These are phyloP conservation scores for Lapara coniferarum DNA, from an alignment of 2,888 invertebrate genomes.

Conservation along the genomic window DNA sequence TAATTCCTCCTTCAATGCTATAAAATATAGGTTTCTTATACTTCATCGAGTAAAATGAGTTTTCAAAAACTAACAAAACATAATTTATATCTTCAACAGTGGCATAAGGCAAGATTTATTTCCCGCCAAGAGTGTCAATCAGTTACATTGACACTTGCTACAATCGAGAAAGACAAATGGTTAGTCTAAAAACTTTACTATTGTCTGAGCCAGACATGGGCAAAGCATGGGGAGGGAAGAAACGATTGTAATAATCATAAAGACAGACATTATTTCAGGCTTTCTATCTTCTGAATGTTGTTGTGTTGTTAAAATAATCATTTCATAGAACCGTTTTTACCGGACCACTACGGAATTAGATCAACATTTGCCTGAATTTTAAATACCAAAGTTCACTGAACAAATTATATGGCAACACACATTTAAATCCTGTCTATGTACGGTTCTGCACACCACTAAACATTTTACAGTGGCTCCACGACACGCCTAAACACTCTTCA, in stretches of 20 bases:
- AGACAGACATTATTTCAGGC: too few species aligned
- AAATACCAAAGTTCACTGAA: neutral
- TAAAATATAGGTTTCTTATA: neutral
- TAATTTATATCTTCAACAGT: neutral
- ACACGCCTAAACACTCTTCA: conserved; percentile 10
- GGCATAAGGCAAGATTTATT: neutral
- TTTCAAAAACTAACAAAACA: neutral
- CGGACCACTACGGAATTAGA: too few species aligned
- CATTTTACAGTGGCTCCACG: neutral
- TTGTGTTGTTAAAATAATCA: too few species aligned
- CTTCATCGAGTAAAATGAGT: neutral
- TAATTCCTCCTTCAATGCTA: too few species aligned
- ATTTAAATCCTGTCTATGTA: neutral
- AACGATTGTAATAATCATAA: neutral
- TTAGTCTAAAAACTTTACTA: neutral
- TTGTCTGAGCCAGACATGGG: neutral
- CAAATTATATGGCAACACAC: neutral
- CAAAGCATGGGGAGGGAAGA: neutral
- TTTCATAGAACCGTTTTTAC: too few species aligned
- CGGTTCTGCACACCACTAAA: neutral
- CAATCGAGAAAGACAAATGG: conserved; percentile 2
- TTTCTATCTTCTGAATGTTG: neutral
- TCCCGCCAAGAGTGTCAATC: neutral
- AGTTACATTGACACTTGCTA: neutral
- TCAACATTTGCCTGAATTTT: neutral